Evolutionary conservation across 2,888 invertebrate species (phyloP), one percentile per base, ranked within the genome.

Genomic region (Caenorhabditis virilis): DNA sequence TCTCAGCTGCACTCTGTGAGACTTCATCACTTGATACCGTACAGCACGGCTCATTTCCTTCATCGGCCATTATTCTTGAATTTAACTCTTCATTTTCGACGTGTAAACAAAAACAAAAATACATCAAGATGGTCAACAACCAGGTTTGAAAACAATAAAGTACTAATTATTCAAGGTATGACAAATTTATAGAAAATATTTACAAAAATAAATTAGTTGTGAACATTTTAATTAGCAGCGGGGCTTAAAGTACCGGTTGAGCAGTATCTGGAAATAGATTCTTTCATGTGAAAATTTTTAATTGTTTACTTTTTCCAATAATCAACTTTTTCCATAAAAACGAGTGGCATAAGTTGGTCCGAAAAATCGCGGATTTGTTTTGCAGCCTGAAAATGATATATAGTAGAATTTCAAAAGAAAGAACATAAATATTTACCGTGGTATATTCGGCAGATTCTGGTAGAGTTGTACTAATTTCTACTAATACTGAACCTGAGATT

Each of bases 251-350:
- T 47, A 15, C 47, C 47, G 35, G 47, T 47, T 30, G 47, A 47
- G 15, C 47, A 47, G 22, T 33, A 45, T 27, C 42, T 42, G 25
- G 25, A 42, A 42, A 23, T 23, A 39, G 6, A 20, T 38, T 20
- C n/a, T n/a, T n/a, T n/a, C n/a, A n/a, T n/a, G n/a, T n/a, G n/a
- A n/a, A n/a, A n/a, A n/a, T n/a, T 16, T 23, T 7, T 15, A 23
- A 22, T 7, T 2, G 7, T 25, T 42, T 20, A 45, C 46, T 71
- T 72, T 55, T 55, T 53, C 67, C 71, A 76, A 43, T 76, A 74
- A 18, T 76, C 76, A 2, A 76, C 63, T 46, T 76, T 76, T 38
- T 73, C 63, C 76, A 76, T 68, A 18, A 60, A 47, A 4, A 73
- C 72, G 7, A 76, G 53, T 3, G 76, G 76, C 35, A 58, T 53